Evolutionary conservation across 2,797 vertebrate genomes (phyloP), one percentile per base, ranked within the genome.

Genomic region (Brachyalestes nurse): DNA sequence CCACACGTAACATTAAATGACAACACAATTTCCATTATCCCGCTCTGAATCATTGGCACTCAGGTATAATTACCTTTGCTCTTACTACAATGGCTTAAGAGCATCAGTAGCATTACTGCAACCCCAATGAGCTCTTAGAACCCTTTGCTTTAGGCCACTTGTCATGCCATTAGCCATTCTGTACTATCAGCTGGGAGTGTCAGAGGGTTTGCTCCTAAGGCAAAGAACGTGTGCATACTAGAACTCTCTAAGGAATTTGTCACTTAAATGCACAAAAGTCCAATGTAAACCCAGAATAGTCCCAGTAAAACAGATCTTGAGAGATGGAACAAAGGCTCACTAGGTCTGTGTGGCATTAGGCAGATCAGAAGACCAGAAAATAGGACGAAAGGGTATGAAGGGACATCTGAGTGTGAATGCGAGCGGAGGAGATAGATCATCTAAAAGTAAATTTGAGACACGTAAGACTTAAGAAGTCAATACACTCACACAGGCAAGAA

Each of bases 161-260:
- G 34, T 64, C 66, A 51, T 74, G 38, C 77, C 69, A 81, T 83
- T 83, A 83, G 75, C 28, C 12, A 19, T 42, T 55, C 53, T 23
- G n/a, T 25, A 25, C 53, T 69, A 61, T 78, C 67, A 61, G 75
- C 62, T n/a, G 14, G n/a, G 25, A 53, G 65, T 69, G 77, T 79
- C 64, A 65, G 74, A 38, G 47, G 81, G 73, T 72, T 45, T 55
- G 75, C 51, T 61, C 42, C 62, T 72, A 64, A 77, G 75, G 64
- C 61, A 71, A 74, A 70, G 67, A 67, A 76, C 17, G 74, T 75
- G 70, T 77, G 70, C 64, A 75, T 76, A 81, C 34, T 34, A 66
- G 55, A 82, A 57, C 73, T 69, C 83, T 81, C 58, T 1, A 53
- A 79, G 69, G 84, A 77, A 79, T 83, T 70, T 79, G 79, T 80